Base-by-base conservation (phyloP, 2,113 vertebrate species). In the Pyrgilauda ruficollis region DNA sequence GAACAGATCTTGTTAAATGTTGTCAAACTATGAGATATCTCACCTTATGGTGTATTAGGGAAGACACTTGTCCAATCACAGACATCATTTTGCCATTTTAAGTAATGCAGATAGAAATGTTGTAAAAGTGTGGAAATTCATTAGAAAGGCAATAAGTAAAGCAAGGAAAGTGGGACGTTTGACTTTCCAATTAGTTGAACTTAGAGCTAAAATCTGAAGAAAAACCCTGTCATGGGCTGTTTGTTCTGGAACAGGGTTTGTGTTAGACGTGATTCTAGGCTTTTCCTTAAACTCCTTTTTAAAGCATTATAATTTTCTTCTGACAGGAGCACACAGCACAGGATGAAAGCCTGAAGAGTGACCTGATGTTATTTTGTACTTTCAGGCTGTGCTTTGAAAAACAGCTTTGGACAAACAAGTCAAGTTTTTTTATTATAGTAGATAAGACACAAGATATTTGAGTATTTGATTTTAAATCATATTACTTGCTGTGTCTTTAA, bases 101-200 rank as follows among this genome's bases (percentile, higher is more conserved):
- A 83, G 39, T 86, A 72, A 83, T 58, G 21, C 39, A 85, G 70
- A 43, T 43, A 91, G 90, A 94, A 93, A 50, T 39, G 7, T 35
- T 80, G 27, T 91, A 67, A 55, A 91, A 92, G 75, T 56, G 23
- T 67, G 67, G n/a, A 68, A 62, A 76, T 90, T 93, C n/a, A 41
- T 94, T 94, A 93, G 74, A 93, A 91, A 53, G n/a, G 66, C 68
- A 50, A 41, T 63, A 81, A 50, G 33, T 82, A 52, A 66, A 72
- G 27, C 20, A 59, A 79, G 15, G 16, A 56, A 64, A 59, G n/a
- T 53, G 44, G 14, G 16, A 89, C 66, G 63, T 68, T 55, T 88
- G 90, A 62, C 86, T 93, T 83, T 44, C 33, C 43, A 94, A 23
- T 94, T 96, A 93, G n/a, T 58, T 22, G 18, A 70, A 64, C 28